Percentiles rank a stretch among this genome's conserved stretches.
These are phyloP conservation scores for Vulpes lagopus DNA, from an alignment of 2,113 vertebrate genomes.

Conservation along the genomic window DNA sequence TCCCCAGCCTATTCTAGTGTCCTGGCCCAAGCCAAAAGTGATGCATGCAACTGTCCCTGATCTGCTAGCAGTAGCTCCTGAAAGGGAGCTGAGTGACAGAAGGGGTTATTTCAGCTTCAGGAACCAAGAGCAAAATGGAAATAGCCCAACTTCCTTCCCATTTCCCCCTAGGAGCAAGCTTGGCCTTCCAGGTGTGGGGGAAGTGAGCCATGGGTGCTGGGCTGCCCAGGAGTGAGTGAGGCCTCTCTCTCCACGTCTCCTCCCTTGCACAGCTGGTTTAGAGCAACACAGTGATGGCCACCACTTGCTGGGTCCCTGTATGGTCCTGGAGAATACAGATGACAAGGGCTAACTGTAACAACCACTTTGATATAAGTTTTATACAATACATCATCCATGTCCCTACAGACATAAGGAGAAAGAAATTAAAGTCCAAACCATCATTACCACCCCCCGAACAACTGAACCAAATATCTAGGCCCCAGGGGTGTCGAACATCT, in stretches of 20 bases:
- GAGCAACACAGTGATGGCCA: background rate
- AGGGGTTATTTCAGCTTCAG: background rate
- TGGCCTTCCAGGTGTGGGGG: background rate
- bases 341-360: background rate
- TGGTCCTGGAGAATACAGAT: background rate
- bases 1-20: background rate
- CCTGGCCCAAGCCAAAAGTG: background rate
- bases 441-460: background rate
- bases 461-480: background rate
- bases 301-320: background rate
- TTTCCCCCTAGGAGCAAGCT: background rate
- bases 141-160: background rate
- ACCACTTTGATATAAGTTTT: background rate
- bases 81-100: background rate
- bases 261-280: background rate
- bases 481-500: background rate
- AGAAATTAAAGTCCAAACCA: background rate
- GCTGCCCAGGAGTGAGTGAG: background rate
- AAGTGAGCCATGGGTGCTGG: background rate
- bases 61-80: background rate
- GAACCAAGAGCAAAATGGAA: background rate
- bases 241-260: background rate
- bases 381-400: background rate
- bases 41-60: background rate
- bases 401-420: background rate